phyloP scores from a whole-genome alignment of 1,140 invertebrate species.

The Drosophila takahashii region DNA sequence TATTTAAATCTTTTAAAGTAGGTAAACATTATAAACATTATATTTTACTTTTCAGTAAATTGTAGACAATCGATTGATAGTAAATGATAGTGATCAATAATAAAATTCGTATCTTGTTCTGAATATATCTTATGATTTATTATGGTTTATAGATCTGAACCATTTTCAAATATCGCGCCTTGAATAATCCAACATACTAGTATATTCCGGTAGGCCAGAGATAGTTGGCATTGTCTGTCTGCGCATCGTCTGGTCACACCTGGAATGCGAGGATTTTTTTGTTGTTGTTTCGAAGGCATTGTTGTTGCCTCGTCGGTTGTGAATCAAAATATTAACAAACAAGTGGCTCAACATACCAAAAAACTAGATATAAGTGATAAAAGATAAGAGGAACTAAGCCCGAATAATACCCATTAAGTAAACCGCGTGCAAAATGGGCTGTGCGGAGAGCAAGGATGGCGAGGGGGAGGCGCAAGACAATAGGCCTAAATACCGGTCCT shows the following conservation, averaged over 20 bases:
- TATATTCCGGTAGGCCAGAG: neutral
- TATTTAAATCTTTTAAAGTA: no score
- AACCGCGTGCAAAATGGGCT: slow-evolving; percentile 72
- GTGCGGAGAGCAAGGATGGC: slow-evolving; percentile 77
- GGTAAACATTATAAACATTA: no score
- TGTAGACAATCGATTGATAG: no score
- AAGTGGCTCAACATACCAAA: slow-evolving; percentile 45
- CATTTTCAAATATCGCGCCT: neutral
- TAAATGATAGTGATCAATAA: no score
- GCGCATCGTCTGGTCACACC: slow-evolving; percentile 25
- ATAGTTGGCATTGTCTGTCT: neutral
- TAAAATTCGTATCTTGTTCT: no score
- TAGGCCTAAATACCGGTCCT: slow-evolving; percentile 86
- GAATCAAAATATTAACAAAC: slow-evolving; percentile 54
- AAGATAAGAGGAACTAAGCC: slow-evolving; percentile 12
- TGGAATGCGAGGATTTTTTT: slow-evolving; percentile 1
- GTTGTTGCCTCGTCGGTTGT: slow-evolving; percentile 56
- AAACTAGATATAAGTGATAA: slow-evolving; percentile 12
- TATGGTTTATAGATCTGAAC: no score
- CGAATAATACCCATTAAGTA: neutral
- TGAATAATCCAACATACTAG: neutral
- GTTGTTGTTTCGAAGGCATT: slow-evolving; percentile 41
- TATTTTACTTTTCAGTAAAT: no score
- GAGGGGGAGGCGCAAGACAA: slow-evolving; percentile 66
- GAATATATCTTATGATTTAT: no score